Evolutionary conservation across 2,888 invertebrate genomes (phyloP).

Genomic region (Ormyrus nitidulus): DNA sequence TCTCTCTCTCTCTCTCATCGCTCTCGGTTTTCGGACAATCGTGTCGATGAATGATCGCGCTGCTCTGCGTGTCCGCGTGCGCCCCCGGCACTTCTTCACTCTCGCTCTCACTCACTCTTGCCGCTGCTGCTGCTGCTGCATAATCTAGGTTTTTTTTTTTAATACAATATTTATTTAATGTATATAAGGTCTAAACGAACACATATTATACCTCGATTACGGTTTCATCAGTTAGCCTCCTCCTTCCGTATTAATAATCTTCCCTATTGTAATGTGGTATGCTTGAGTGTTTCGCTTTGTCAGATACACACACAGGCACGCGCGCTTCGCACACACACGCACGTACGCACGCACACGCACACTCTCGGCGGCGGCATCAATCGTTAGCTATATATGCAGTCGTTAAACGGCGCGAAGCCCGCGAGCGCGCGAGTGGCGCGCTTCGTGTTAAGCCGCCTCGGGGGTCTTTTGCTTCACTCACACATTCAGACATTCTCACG

Average conservation of each 20-base stretch:
- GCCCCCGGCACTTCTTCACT: slow-evolving; percentile 47
- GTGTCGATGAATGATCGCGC: too few species aligned
- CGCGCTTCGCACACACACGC: too few species aligned
- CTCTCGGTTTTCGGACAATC: neutral
- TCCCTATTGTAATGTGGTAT: slow-evolving; percentile 37
- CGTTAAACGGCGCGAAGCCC: slow-evolving; percentile 29
- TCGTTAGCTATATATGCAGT: slow-evolving; percentile 28
- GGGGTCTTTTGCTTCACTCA: slow-evolving; percentile 1
- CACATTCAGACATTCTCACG: neutral
- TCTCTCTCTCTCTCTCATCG: too few species aligned
- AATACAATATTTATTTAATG: slow-evolving; percentile 68
- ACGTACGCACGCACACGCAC: too few species aligned
- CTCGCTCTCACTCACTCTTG: slow-evolving; percentile 5
- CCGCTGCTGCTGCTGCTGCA: neutral
- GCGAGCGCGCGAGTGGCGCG: neutral
- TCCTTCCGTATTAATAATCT: slow-evolving; percentile 41
- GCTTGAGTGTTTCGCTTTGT: slow-evolving; percentile 24
- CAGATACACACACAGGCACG: too few species aligned
- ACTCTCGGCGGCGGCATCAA: slow-evolving; percentile 23
- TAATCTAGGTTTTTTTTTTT: slow-evolving; percentile 54
- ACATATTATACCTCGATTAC: slow-evolving; percentile 73
- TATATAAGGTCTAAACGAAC: slow-evolving; percentile 73
- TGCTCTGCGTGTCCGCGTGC: neutral
- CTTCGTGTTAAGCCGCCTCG: slow-evolving; percentile 26
- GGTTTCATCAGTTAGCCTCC: slow-evolving; percentile 60